These are phyloP conservation scores for Plutella xylostella DNA, from an alignment of 2,888 invertebrate species.

Conservation along the genomic window DNA sequence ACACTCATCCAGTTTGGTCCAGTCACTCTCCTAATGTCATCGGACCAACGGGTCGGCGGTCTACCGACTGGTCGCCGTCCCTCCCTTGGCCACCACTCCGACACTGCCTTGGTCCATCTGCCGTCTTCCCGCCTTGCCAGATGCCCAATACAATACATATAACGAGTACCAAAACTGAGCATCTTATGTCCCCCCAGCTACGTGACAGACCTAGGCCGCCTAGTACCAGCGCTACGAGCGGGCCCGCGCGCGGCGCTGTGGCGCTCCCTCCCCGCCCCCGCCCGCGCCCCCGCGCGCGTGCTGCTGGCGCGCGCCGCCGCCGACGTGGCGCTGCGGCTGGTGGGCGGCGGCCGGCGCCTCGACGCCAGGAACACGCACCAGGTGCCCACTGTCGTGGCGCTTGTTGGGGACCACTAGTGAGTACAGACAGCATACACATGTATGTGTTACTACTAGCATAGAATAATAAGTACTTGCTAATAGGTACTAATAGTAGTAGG, in stretches of 20 bases:
- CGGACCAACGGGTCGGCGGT: too few relatives aligned
- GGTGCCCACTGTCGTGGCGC: constrained; percentile 82
- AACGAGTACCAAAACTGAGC: not conserved
- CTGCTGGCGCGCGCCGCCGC: constrained; percentile 86
- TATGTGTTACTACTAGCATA: not conserved
- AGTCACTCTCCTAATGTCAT: too few relatives aligned
- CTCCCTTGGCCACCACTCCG: too few relatives aligned
- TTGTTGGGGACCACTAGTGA: constrained; percentile 76
- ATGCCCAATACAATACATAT: not conserved
- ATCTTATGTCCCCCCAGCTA: not conserved
- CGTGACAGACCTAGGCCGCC: constrained; percentile 23
- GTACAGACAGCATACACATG: constrained; percentile 23
- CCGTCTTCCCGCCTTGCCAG: not conserved
- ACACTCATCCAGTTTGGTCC: too few relatives aligned
- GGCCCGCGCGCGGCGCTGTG: constrained; percentile 73
- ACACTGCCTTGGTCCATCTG: not conserved
- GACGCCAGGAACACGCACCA: constrained; percentile 91
- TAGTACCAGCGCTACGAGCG: constrained; percentile 76
- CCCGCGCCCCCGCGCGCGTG: constrained; percentile 75
- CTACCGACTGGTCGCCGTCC: too few relatives aligned
- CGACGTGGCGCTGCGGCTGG: constrained; percentile 84
- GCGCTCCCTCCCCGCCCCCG: constrained; percentile 70
- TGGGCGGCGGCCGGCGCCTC: constrained; percentile 86
- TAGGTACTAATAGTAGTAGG: too few relatives aligned
- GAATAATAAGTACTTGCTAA: not conserved